Evolutionary conservation across 2,113 vertebrate genomes (phyloP).

Genomic region (Dicerorhinus sumatrensis): DNA sequence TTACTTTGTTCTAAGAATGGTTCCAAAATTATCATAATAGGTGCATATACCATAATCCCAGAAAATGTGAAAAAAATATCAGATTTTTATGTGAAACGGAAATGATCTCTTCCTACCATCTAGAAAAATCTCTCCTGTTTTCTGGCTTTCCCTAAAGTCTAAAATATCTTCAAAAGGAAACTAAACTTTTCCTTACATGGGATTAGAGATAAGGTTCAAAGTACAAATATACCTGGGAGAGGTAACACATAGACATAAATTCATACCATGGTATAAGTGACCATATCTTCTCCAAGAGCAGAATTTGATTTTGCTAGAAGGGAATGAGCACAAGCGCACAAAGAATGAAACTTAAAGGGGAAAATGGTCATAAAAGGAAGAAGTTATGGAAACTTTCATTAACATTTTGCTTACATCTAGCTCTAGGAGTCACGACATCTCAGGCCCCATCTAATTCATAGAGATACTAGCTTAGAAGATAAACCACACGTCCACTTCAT

Average conservation of each 20-base stretch:
- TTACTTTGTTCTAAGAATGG: neutral
- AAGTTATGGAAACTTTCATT: neutral
- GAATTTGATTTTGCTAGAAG: neutral
- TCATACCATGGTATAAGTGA: neutral
- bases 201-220: neutral
- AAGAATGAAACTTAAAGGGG: neutral
- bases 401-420: neutral
- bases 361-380: neutral
- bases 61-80: neutral
- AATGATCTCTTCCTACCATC: neutral
- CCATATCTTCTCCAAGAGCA: neutral
- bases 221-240: neutral
- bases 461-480: neutral
- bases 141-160: neutral
- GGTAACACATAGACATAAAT: neutral
- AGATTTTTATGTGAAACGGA: constrained; percentile 44
- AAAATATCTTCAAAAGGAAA: neutral
- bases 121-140: constrained; percentile 15
- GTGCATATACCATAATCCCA: neutral
- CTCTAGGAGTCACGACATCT: neutral
- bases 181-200: neutral
- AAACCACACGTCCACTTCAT: neutral
- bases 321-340: neutral
- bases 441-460: neutral
- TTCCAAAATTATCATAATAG: neutral